Conservation (phyloP, 2,888 invertebrate genomes). For the Sphaerophoria rueppellii region DNA sequence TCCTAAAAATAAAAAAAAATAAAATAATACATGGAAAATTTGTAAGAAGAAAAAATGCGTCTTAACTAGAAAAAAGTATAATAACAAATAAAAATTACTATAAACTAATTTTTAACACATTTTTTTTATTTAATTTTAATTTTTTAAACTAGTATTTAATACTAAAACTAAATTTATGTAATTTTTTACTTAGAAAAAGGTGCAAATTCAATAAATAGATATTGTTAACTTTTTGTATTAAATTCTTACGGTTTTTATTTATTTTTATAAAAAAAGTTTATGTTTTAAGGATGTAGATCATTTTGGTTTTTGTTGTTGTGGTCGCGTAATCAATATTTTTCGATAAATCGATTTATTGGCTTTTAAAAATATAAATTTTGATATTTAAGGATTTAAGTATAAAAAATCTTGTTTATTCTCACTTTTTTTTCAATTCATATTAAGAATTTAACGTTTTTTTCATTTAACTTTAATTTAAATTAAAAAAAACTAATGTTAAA, state of each 20-base stretch:
- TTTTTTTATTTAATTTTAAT: slow-evolving; percentile 4
- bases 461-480: slow-evolving; percentile 50
- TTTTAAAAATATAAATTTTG: background rate
- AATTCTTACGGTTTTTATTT: background rate
- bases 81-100: slow-evolving; percentile 37
- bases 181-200: slow-evolving; percentile 38
- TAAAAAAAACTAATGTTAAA: slow-evolving; percentile 2
- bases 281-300: slow-evolving; percentile 28
- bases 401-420: no score
- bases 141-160: slow-evolving; percentile 36
- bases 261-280: slow-evolving; percentile 1
- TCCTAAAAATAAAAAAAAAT: slow-evolving; percentile 39
- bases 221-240: slow-evolving; percentile 1
- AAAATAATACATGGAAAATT: slow-evolving; percentile 57
- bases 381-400: no score
- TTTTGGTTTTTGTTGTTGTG: slow-evolving; percentile 18
- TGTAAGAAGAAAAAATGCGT: slow-evolving; percentile 20
- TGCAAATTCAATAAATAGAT: slow-evolving; percentile 62
- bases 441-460: slow-evolving; percentile 22
- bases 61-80: slow-evolving; percentile 17
- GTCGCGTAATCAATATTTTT: no score
- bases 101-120: slow-evolving; percentile 38
- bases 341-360: no score
- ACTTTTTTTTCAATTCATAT: slow-evolving; percentile 28
- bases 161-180: slow-evolving; percentile 13